Conservation (phyloP, 2,888 invertebrate species). For the Leptarthrus brevirostris region DNA sequence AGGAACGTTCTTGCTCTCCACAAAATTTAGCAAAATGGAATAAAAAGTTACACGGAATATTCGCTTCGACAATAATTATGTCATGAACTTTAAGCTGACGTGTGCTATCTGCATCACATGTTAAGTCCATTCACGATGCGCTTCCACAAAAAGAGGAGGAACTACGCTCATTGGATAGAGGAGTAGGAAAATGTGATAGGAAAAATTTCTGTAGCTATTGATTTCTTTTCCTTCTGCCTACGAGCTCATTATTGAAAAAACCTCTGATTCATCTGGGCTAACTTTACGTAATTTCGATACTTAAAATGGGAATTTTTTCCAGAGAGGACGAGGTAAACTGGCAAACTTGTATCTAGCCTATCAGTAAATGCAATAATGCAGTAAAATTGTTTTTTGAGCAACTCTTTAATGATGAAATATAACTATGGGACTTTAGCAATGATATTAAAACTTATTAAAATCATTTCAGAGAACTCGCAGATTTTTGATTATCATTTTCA, state of each 20-base stretch:
- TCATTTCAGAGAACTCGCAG: too few species aligned
- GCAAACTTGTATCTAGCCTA: too few species aligned
- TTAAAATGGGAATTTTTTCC: neutral
- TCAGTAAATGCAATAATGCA: too few species aligned
- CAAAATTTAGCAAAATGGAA: conserved; percentile 22
- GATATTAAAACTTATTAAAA: too few species aligned
- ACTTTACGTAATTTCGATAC: conserved; percentile 1
- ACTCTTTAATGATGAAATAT: too few species aligned
- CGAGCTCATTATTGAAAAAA: conserved; percentile 24
- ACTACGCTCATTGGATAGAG: conserved; percentile 27
- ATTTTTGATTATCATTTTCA: too few species aligned
- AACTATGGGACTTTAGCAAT: too few species aligned
- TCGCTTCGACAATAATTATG: conserved; percentile 37
- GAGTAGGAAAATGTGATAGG: neutral
- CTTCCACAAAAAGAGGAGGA: conserved; percentile 21
- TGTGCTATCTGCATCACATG: conserved; percentile 46
- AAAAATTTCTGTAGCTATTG: conserved; percentile 32
- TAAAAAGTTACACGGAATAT: conserved; percentile 12
- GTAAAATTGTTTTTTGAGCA: too few species aligned
- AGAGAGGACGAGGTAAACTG: neutral
- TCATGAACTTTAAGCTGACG: conserved; percentile 48
- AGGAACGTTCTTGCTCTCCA: neutral
- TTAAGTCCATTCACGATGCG: conserved; percentile 44
- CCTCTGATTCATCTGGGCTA: neutral
- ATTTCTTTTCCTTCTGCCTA: conserved; percentile 4